These are phyloP conservation scores for Neodiprion pinetum DNA, from an alignment of 1,140 invertebrate genomes.

Conservation along the genomic window DNA sequence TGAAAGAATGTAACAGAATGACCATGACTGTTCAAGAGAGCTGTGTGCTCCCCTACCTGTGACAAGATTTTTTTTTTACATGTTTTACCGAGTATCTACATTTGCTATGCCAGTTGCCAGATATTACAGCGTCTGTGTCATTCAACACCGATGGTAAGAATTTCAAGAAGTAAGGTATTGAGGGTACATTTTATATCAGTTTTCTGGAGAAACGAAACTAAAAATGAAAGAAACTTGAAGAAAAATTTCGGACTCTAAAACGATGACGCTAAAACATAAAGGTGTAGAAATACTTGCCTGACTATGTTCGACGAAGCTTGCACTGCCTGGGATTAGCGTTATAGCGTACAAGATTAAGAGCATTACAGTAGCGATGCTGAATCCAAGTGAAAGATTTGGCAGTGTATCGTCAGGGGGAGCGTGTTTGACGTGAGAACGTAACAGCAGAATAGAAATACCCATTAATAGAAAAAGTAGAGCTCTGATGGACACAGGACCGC, in stretches of 20 bases:
- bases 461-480: slow-evolving; percentile 50
- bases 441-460: slow-evolving; percentile 42
- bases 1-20: slow-evolving; percentile 53
- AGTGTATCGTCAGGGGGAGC: slow-evolving; percentile 41
- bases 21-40: slow-evolving; percentile 49
- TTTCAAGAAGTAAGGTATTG: too few species aligned
- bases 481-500: slow-evolving; percentile 74
- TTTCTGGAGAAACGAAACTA: too few species aligned
- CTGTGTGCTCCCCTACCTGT: slow-evolving; percentile 58
- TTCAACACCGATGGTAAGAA: too few species aligned
- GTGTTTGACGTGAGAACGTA: slow-evolving; percentile 46
- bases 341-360: slow-evolving; percentile 65
- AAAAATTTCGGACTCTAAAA: too few species aligned
- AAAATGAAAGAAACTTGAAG: too few species aligned
- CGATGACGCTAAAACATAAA: neutral
- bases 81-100: slow-evolving; percentile 8
- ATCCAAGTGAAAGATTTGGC: slow-evolving; percentile 50
- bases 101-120: neutral
- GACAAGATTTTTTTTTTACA: slow-evolving; percentile 37
- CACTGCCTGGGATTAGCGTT: slow-evolving; percentile 67
- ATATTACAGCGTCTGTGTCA: neutral
- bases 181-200: too few species aligned
- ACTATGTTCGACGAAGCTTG: slow-evolving; percentile 42
- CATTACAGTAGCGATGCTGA: slow-evolving; percentile 51
- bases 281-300: slow-evolving; percentile 55